Base-by-base conservation (phyloP, 2,888 invertebrate species). In the Drosophila ezoana region DNA sequence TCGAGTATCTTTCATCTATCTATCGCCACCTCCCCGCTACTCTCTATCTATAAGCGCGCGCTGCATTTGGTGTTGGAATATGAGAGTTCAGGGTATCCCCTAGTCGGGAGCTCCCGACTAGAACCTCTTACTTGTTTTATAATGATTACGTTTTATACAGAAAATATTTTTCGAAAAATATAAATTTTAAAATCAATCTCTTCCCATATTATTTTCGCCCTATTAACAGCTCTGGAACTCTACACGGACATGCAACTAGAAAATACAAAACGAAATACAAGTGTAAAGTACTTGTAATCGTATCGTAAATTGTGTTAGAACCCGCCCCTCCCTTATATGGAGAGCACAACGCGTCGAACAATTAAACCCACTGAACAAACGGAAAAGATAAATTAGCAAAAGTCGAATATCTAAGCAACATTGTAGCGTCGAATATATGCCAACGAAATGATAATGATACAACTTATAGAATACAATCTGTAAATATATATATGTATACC, bases 361-460 rank as follows among this genome's bases (percentile, higher is more conserved):
- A 77, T 84, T 83, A 73, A 90, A 80, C 89, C 88, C 89, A 89
- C 89, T 89, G 90, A 90, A 79, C 74, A 85, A 87, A 82, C 61
- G 49, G 56, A 73, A 73, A 47, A 71, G 11, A 60, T 60, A 62
- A 61, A 45, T 73, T 73, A 79, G 67, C 53, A 68, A 64, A 64
- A 75, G 63, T 77, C 72, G 76, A 85, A 84, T 68, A 76, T 70
- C 59, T 57, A 74, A 77, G 74, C 61, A 70, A 60, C 44, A 51
- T 45, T 60, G 52, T 85, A 87, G 66, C 54, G 83, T 75, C 68
- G 66, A 75, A 57, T 67, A 73, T 62, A 75, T 72, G 87, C 77
- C 80, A 83, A 78, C 73, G 73, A 69, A 71, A 65, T 61, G 40
- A 61, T 41, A 63, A 51, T 61, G 68, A 72, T 69, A 69, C 51